Evolutionary conservation across 1,140 invertebrate species (phyloP).

Genomic region (Drosophila malerkotliana): DNA sequence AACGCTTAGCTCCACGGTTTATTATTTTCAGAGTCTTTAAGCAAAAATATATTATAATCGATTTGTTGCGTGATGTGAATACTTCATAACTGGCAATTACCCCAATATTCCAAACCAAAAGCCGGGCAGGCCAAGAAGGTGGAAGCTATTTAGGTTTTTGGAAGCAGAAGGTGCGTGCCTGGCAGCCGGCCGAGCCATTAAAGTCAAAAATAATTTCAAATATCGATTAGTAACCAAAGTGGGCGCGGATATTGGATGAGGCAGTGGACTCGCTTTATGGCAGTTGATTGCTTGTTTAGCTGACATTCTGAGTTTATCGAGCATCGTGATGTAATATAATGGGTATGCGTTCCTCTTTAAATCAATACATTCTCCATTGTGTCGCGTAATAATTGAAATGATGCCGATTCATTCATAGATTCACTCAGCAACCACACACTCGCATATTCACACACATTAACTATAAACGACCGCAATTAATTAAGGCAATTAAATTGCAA

Average conservation of each 20-base stretch:
- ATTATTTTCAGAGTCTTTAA: conserved; percentile 21
- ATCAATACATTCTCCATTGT: neutral
- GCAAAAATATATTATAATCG: conserved; percentile 73
- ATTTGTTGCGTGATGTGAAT: conserved; percentile 77
- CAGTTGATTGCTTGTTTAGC: conserved; percentile 47
- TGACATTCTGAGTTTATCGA: conserved; percentile 34
- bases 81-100: conserved; percentile 58
- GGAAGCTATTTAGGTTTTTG: conserved; percentile 6
- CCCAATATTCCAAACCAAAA: conserved; percentile 12
- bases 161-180: conserved; percentile 43
- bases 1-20: conserved; percentile 9
- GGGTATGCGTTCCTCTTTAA: neutral
- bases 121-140: too few species aligned
- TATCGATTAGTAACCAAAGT: conserved; percentile 49
- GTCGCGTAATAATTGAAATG: conserved; percentile 19
- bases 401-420: conserved; percentile 60
- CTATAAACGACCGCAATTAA: conserved; percentile 49
- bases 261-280: conserved; percentile 26
- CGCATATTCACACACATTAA: conserved; percentile 2
- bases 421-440: neutral
- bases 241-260: conserved; percentile 49
- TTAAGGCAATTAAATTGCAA: conserved; percentile 69
- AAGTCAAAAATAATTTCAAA: conserved; percentile 77
- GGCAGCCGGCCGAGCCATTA: conserved; percentile 39
- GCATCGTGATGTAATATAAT: conserved; percentile 6